These are phyloP conservation scores for Hoplostethus mediterraneus DNA, from an alignment of 2,797 vertebrate genomes.

Conservation along the genomic window DNA sequence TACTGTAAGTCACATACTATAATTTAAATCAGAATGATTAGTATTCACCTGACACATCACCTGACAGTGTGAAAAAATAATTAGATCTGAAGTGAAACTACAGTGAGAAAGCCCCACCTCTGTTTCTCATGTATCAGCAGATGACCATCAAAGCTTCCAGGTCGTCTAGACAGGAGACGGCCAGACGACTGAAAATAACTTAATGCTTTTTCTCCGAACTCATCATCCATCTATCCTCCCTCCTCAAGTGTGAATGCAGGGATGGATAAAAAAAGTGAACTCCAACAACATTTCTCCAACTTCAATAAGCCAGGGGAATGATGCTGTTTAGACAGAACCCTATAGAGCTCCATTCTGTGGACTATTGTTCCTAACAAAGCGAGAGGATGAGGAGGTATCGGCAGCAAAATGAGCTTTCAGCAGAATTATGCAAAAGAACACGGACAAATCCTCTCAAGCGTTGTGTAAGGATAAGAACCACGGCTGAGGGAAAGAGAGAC, in stretches of 20 bases:
- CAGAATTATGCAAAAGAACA: constrained; percentile 71
- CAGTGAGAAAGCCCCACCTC: constrained; percentile 40
- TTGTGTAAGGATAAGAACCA: constrained; percentile 31
- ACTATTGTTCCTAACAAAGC: constrained; percentile 63
- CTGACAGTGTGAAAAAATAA: neutral
- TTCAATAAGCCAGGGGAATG: constrained; percentile 58
- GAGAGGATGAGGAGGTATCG: constrained; percentile 50
- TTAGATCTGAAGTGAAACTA: constrained; percentile 30
- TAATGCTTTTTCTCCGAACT: constrained; percentile 26
- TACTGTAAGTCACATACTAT: neutral
- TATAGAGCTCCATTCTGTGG: constrained; percentile 40
- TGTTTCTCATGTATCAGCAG: constrained; percentile 46
- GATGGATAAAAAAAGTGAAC: constrained; percentile 35
- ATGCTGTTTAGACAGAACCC: constrained; percentile 40
- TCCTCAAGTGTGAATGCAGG: constrained; percentile 39
- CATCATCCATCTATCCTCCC: constrained; percentile 43
- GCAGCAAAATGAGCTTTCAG: constrained; percentile 63
- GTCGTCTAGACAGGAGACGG: constrained; percentile 69
- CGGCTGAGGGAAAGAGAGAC: constrained; percentile 37
- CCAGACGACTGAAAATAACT: constrained; percentile 56
- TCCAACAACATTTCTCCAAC: constrained; percentile 27
- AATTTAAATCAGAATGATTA: constrained; percentile 16
- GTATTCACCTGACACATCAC: constrained; percentile 1
- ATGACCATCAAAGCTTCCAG: constrained; percentile 56
- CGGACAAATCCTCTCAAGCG: constrained; percentile 61